phyloP scores from a whole-genome alignment of 2,113 vertebrate species.

The Cranoglanis bouderius region DNA sequence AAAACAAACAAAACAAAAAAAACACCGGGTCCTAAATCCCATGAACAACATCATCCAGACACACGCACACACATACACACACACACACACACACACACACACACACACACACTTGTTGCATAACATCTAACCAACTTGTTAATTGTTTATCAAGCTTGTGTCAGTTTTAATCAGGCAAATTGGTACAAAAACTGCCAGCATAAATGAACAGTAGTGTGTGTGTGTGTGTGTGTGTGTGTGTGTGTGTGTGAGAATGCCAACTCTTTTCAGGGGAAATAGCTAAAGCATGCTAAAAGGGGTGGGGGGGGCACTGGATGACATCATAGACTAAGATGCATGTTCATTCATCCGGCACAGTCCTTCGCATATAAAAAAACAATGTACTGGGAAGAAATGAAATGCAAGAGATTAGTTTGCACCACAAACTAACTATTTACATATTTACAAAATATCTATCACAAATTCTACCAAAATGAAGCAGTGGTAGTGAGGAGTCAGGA shows the following conservation, averaged over 20 bases:
- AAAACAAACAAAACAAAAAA: not conserved
- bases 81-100: not conserved
- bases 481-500: not conserved
- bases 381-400: not conserved
- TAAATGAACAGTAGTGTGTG: not conserved
- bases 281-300: not conserved
- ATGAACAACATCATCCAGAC: slow-evolving; percentile 33
- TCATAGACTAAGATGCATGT: not conserved
- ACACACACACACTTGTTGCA: not conserved
- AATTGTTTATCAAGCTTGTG: slow-evolving; percentile 20
- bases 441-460: not conserved
- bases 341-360: not conserved
- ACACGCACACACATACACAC: not conserved
- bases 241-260: not conserved
- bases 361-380: not conserved
- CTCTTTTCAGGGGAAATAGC: not conserved
- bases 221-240: not conserved
- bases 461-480: not conserved
- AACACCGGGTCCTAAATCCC: not conserved
- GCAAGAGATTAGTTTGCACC: too few species aligned
- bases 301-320: not conserved
- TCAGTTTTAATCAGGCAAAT: not conserved
- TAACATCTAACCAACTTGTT: not conserved
- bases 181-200: not conserved
- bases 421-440: not conserved